Base-by-base conservation (phyloP, 1,140 invertebrate species). In the Stegodyphus mimosarum region DNA sequence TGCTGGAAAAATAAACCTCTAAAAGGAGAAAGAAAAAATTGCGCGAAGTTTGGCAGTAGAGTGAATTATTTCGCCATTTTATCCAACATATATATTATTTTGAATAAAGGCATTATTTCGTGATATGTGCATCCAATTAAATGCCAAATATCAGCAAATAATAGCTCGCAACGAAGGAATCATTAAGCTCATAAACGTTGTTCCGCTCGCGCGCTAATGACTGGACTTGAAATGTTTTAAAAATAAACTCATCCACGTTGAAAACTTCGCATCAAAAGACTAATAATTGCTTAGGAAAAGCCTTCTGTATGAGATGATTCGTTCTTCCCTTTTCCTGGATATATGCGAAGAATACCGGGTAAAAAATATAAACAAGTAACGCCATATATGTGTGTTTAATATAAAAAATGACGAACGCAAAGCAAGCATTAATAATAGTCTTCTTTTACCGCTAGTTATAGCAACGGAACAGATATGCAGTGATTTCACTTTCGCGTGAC, bases 401-500 rank as follows among this genome's bases (percentile, higher is more conserved):
- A 10, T n/a, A 9, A 72, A 52, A 9, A 13, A 17, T 9, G 18
- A 50, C 33, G 67, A 77, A 77, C 75, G 75, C 75, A 64, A 77
- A 67, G 15, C 49, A 77, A 77, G 53, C 75, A 77, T 77, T 77
- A 77, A 77, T 77, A 77, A 77, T 51, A 66, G 6, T 15, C 15
- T 77, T 53, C 60, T 74, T 18, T 55, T 74, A 33, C 60, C 53
- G 49, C 67, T 77, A 33, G 33, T 33, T 33, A 33, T 33, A 33
- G 33, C 51, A 63, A 77, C n/a, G 33, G 75, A 77, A 77, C 49
- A 77, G 17, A 77, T 77, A 77, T 77, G 64, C 75, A 77, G 67
- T 77, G 75, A 77, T 77, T 77, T 77, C 64, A 66, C 49, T 77
- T 77, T 77, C 18, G 75, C 75, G 75, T 77, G 75, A 77, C 73